Base-by-base conservation (phyloP, 2,797 vertebrate species). In the Podargus strigoides region DNA sequence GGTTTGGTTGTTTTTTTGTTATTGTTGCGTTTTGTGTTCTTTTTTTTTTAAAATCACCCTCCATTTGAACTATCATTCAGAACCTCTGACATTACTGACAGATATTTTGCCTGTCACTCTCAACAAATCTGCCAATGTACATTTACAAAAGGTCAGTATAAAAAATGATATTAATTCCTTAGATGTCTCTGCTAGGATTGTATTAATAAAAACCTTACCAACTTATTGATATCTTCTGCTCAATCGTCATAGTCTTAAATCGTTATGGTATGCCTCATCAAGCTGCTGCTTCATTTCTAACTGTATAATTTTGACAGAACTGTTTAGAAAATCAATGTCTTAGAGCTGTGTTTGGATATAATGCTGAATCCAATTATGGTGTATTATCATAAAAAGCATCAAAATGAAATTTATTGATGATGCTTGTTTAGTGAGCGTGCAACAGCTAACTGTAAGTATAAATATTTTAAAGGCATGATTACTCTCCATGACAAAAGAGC, bases 311-410 rank as follows among this genome's bases (percentile, higher is more conserved):
- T 96, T 95, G 95, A 97, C 89, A 97, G 76, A 96, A 95, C 22
- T 7, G 6, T 93, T 97, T 89, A 53, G 85, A 97, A 97, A 97
- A 97, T 96, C 97, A 97, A 85, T 97, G 94, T 95, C 89, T 97
- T 37, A 92, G 92, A 97, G 91, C 72, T 95, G 68, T 97, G 69
- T 97, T 97, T 98, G 94, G 91, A 96, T 97, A 97, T 98, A 96
- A 87, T 97, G 85, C 76, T 97, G 94, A 97, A 98, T 97, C 95
- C 93, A 97, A 97, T 98, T 97, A 97, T 53, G 94, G 75, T 69
- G 50, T 74, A 97, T 97, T 97, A 97, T 98, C 96, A 97, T 98
- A 97, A 97, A 97, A 97, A 87, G n/a, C 94, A 97, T 97, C 95
- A 97, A 96, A 97, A 85, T 97, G 93, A 97, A 98, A 95, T 97